phyloP scores from a whole-genome alignment of 2,888 invertebrate species.

The Julus scanicus region DNA sequence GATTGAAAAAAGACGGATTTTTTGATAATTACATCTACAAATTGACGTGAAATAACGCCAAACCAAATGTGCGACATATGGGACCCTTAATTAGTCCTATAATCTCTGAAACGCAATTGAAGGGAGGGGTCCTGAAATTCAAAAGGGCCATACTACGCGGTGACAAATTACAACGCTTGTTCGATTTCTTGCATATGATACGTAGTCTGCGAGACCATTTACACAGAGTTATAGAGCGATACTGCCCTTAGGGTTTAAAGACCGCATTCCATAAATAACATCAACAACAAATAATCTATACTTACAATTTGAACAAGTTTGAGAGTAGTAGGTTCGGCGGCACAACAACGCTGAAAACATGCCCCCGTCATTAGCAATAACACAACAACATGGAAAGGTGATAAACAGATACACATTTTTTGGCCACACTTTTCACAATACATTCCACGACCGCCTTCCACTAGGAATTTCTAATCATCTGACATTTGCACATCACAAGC shows the following conservation, averaged over 20 bases:
- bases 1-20: too few species aligned
- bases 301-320: constrained; percentile 49
- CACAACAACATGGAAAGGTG: background rate
- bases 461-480: background rate
- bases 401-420: background rate
- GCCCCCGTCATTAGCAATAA: background rate
- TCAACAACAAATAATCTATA: background rate
- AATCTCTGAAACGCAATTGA: too few species aligned
- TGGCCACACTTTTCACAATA: background rate
- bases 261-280: background rate
- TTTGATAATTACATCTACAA: too few species aligned
- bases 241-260: background rate
- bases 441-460: background rate
- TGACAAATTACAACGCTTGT: too few species aligned
- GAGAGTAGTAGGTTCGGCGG: background rate
- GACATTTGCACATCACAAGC: background rate
- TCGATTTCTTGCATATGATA: background rate
- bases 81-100: too few species aligned
- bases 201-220: background rate
- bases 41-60: too few species aligned
- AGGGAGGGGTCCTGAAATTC: too few species aligned
- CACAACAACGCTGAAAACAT: background rate
- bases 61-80: too few species aligned
- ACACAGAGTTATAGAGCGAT: background rate
- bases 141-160: too few species aligned